Base-by-base conservation (phyloP, 2,888 invertebrate species). In the Colletes collaris region DNA sequence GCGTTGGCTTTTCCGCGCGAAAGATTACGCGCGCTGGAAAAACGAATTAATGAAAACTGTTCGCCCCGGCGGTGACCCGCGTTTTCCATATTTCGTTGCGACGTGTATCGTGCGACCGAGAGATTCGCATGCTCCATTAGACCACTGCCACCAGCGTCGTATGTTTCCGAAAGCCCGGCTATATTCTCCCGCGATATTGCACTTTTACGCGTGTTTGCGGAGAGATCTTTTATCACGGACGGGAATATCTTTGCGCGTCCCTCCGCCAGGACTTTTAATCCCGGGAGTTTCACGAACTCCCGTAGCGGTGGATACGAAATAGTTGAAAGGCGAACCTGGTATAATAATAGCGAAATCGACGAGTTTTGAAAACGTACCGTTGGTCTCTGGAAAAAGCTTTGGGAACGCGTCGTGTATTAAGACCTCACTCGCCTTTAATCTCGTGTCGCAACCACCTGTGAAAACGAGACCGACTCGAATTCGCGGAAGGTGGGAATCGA, bases 381-480 rank as follows among this genome's bases (percentile, higher is more conserved):
- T 13, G 8, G n/a, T 59, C 35, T 35, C 19, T 55, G 27, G 27
- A 27, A 40, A 40, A 40, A 40, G 4, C 40, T 6, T 40, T 40
- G 0, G 6, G 40, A 40, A 0, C 6, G 40, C 7, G 40, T 40
- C 40, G 40, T 4, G 40, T 27, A 49, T 72, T 27, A 8, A 44
- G 59, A 37, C 10, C 10, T 13, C 16, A 44, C 53, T 10, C 13
- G 64, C 44, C 19, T 59, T 52, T 69, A 53, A 68, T 64, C 68
- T 66, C 27, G 66, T 27, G 27, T 55, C 49, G 50, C 76, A 67
- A 76, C 71, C 76, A 76, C 71, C 71, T 76, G 76, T 76, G 76
- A 66, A 71, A 65, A 67, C 53, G 52, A 59, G 37, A 60, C 59
- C 27, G 27, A 53, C 19, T 53, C 59, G 50, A 52, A 40, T 72